These are phyloP conservation scores for Drosophila pandora DNA, from an alignment of 1,140 invertebrate genomes.

Conservation along the genomic window DNA sequence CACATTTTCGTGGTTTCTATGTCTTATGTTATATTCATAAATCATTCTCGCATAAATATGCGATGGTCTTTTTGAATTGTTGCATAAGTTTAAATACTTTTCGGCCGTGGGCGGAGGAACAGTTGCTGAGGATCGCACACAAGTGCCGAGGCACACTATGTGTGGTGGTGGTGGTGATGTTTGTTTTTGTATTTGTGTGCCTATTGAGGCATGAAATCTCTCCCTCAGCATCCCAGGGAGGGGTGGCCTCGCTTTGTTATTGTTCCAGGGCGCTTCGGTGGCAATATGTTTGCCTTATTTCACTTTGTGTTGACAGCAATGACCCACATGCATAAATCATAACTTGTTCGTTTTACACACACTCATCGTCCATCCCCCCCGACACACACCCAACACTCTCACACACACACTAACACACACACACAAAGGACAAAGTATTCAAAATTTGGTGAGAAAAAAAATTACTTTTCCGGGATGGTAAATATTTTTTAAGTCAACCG, in stretches of 20 bases:
- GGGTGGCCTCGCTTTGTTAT: constrained; percentile 33
- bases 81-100: constrained; percentile 65
- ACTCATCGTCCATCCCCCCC: constrained; percentile 15
- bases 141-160: neutral
- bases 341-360: constrained; percentile 60
- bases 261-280: constrained; percentile 41
- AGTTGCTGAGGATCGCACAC: neutral
- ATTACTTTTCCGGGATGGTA: constrained; percentile 1
- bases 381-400: too few species aligned
- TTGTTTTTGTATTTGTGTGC: constrained; percentile 17
- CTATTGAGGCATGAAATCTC: constrained; percentile 51
- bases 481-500: constrained; percentile 9
- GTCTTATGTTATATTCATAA: constrained; percentile 57
- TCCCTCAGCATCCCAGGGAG: constrained; percentile 14
- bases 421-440: constrained; percentile 10
- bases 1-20: constrained; percentile 19
- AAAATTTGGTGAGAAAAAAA: constrained; percentile 15
- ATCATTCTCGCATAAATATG: constrained; percentile 60
- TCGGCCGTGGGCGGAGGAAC: constrained; percentile 13
- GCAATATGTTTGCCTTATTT: constrained; percentile 79
- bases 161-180: too few species aligned
- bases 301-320: constrained; percentile 79
- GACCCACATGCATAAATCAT: constrained; percentile 81
- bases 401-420: neutral
- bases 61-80: constrained; percentile 48